Conservation (phyloP, 2,888 invertebrate species). For the Dicranocentrus wangi region DNA sequence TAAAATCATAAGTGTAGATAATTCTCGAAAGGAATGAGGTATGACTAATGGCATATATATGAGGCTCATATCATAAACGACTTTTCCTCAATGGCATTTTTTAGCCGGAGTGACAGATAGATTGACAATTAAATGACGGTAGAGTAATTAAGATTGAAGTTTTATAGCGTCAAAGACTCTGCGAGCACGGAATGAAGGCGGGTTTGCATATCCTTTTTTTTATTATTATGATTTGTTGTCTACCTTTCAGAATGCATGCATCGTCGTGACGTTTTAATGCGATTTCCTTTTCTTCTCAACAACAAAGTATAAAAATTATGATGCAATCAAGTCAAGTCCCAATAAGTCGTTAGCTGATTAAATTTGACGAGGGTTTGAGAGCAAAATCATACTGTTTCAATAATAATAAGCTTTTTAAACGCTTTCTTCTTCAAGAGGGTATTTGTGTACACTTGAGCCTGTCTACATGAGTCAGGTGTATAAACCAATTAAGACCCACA, state of each 20-base stretch:
- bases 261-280: constrained; percentile 32
- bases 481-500: too few relatives aligned
- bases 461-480: too few relatives aligned
- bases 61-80: not conserved
- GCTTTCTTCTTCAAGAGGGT: too few relatives aligned
- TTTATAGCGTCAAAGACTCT: constrained; percentile 13
- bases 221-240: constrained; percentile 12
- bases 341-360: constrained; percentile 28
- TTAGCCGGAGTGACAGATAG: constrained; percentile 42
- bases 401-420: too few relatives aligned
- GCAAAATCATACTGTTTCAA: constrained; percentile 7
- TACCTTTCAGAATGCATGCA: constrained; percentile 3
- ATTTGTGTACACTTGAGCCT: too few relatives aligned
- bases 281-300: constrained; percentile 35
- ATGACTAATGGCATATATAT: too few relatives aligned
- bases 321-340: constrained; percentile 30
- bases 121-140: constrained; percentile 37
- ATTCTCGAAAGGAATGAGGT: too few relatives aligned
- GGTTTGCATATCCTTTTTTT: constrained; percentile 5
- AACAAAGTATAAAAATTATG: constrained; percentile 19
- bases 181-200: not conserved
- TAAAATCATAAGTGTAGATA: too few relatives aligned
- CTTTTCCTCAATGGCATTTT: constrained; percentile 28
- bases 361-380: constrained; percentile 15
- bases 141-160: constrained; percentile 42